Conservation (phyloP, 2,113 vertebrate genomes). For the Cygnus buccinator region DNA sequence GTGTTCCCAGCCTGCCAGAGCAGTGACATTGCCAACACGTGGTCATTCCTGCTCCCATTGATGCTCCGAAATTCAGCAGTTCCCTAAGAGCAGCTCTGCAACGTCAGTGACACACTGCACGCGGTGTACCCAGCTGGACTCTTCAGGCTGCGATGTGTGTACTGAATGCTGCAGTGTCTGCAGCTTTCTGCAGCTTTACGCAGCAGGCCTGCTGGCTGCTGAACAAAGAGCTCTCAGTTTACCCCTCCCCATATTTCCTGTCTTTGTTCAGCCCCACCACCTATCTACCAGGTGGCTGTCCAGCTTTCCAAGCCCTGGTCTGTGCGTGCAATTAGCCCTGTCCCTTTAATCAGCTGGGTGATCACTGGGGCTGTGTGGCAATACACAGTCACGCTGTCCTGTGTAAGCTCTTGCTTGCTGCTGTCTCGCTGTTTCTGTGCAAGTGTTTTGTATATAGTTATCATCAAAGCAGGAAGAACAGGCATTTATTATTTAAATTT, state of each 20-base stretch:
- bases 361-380: accelerated
- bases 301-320: neutral
- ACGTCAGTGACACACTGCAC: accelerated
- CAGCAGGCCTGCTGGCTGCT: neutral
- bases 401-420: neutral
- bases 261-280: neutral
- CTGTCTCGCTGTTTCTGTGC: neutral
- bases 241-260: neutral
- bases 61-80: neutral
- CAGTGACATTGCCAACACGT: neutral
- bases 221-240: neutral
- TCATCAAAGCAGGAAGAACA: neutral
- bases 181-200: neutral
- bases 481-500: neutral
- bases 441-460: neutral
- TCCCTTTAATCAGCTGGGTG: neutral
- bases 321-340: neutral
- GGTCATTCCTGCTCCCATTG: neutral
- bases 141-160: accelerated
- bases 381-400: neutral
- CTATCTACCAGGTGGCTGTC: neutral
- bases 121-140: neutral
- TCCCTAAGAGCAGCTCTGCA: neutral
- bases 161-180: neutral
- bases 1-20: neutral